Percentiles rank a stretch among this genome's conserved stretches.
Conservation (phyloP, 2,888 invertebrate genomes). For the Odiellus spinosus region DNA sequence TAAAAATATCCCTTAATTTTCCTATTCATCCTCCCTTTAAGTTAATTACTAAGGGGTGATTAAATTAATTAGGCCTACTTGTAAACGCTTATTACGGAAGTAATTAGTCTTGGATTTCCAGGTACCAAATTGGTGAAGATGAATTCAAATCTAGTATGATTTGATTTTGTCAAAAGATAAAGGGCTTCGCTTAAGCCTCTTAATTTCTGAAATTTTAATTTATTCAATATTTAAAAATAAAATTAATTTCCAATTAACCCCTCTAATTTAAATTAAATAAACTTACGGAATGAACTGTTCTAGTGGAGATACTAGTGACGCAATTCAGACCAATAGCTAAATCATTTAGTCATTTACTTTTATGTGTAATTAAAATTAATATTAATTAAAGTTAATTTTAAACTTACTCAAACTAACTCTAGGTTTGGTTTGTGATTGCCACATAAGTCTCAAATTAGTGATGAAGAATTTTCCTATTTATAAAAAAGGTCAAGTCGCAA, state of each 20-base stretch:
- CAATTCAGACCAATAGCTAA: constrained; percentile 56
- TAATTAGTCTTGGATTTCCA: constrained; percentile 14
- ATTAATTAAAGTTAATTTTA: neutral
- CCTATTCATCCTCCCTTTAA: too few relatives aligned
- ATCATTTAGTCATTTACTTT: constrained; percentile 1
- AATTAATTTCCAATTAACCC: neutral
- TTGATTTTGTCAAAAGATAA: constrained; percentile 65
- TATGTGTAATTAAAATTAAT: neutral
- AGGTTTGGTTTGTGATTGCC: constrained; percentile 76
- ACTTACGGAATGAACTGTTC: constrained; percentile 63
- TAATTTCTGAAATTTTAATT: constrained; percentile 43
- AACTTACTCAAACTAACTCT: constrained; percentile 76
- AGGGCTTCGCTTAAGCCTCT: constrained; percentile 75
- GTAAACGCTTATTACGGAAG: constrained; percentile 19
- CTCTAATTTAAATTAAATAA: constrained; percentile 3
- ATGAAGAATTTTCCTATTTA: constrained; percentile 32
- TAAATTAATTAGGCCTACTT: constrained; percentile 39
- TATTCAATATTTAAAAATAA: neutral
- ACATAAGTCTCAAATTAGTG: constrained; percentile 83
- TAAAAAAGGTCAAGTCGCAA: neutral
- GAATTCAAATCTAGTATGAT: constrained; percentile 67
- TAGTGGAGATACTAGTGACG: constrained; percentile 60
- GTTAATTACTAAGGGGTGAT: neutral
- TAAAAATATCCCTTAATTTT: too few relatives aligned
- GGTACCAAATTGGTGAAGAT: constrained; percentile 81